phyloP scores from a whole-genome alignment of 1,140 invertebrate genomes.

The Periplaneta americana region DNA sequence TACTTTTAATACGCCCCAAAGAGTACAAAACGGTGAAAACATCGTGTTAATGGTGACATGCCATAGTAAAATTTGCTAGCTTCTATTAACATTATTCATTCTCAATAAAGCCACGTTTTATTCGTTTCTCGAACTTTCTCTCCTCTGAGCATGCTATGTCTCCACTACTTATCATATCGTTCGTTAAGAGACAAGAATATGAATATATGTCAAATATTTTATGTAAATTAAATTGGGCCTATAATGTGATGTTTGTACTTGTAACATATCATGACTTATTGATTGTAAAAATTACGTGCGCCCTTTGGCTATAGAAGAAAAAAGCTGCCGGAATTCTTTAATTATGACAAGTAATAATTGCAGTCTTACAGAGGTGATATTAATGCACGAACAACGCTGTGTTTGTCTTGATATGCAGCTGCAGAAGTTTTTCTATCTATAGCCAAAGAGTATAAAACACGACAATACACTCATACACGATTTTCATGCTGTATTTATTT shows the following conservation, averaged over 20 bases:
- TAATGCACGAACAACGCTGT: background rate
- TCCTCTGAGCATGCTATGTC: background rate
- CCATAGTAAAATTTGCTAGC: background rate
- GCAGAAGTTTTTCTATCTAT: background rate
- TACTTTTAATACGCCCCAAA: background rate
- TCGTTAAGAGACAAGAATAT: background rate
- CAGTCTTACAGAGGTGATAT: background rate
- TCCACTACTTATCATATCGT: background rate
- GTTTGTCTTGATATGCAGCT: background rate
- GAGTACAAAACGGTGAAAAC: background rate
- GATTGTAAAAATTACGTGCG: background rate
- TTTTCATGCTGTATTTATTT: background rate
- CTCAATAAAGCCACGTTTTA: background rate
- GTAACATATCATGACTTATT: conserved; percentile 8
- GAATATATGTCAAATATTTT: background rate
- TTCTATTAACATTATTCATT: background rate
- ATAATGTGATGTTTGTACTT: background rate
- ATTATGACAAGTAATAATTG: background rate
- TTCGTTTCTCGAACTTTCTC: background rate
- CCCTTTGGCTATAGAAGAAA: background rate
- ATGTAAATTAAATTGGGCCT: background rate
- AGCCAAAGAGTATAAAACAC: background rate
- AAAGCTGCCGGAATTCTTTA: background rate
- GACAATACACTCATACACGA: background rate
- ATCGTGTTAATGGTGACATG: background rate